Evolutionary conservation across 2,113 vertebrate genomes (phyloP).

Genomic region (Podarcis muralis): DNA sequence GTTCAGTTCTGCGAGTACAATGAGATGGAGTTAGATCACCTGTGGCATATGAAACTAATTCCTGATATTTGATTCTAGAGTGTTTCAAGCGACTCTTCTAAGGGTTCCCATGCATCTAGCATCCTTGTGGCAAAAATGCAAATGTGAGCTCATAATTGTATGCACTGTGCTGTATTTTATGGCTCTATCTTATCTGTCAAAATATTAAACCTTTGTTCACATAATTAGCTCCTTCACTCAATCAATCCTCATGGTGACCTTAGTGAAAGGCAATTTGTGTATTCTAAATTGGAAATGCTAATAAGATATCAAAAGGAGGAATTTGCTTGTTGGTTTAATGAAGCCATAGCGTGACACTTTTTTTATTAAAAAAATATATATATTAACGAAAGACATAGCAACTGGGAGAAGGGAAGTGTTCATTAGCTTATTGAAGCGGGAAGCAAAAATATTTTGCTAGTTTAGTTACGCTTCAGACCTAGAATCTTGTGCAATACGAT

Average conservation of each 20-base stretch:
- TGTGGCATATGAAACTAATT: background rate
- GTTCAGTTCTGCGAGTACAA: background rate
- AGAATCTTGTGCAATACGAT: background rate
- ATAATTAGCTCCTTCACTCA: conserved; percentile 33
- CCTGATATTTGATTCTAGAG: background rate
- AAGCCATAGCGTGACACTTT: rapidly evolving
- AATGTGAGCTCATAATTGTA: conserved; percentile 14
- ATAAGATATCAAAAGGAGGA: background rate
- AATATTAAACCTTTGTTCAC: conserved; percentile 26
- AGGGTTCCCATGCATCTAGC: background rate
- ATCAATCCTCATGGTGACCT: background rate
- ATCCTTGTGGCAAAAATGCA: conserved; percentile 2
- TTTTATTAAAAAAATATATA: too few relatives aligned
- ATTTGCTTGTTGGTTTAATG: background rate
- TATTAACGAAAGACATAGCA: background rate
- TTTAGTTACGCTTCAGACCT: background rate
- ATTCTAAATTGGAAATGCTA: conserved; percentile 25
- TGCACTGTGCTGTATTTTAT: conserved; percentile 5
- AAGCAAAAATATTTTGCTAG: background rate
- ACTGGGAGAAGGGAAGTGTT: background rate
- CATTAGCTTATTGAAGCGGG: background rate
- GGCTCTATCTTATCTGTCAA: conserved; percentile 23
- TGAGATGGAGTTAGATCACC: background rate
- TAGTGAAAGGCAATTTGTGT: conserved; percentile 15
- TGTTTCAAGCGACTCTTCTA: background rate